Conservation (phyloP, 2,113 vertebrate genomes). For the Lanius ludovicianus region DNA sequence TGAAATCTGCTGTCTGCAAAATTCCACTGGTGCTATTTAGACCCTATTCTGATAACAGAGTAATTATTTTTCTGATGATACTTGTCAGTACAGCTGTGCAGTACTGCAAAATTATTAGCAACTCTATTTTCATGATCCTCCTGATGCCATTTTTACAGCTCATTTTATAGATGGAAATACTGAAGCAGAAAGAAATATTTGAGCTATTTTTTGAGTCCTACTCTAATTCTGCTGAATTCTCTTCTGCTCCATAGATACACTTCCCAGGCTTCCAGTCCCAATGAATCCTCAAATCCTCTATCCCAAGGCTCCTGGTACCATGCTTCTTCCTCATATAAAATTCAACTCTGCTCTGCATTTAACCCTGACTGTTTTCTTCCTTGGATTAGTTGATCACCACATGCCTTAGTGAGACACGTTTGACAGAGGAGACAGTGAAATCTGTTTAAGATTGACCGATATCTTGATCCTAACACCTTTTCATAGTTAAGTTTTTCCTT, state of each 20-base stretch:
- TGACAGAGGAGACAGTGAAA: neutral
- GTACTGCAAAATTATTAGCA: conserved; percentile 4
- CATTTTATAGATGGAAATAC: neutral
- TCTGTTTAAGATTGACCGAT: neutral
- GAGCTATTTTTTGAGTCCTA: neutral
- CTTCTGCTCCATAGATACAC: neutral
- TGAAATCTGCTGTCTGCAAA: neutral
- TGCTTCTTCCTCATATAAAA: neutral
- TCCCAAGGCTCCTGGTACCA: neutral
- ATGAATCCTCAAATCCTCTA: neutral
- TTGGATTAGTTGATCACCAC: neutral
- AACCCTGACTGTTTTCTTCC: neutral
- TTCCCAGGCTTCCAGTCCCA: neutral
- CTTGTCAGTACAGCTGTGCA: conserved; percentile 24
- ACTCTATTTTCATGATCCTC: conserved; percentile 12
- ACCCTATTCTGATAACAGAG: neutral
- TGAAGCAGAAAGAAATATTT: neutral
- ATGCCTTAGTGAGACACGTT: neutral
- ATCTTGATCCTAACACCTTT: neutral
- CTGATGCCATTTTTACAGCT: conserved; percentile 6
- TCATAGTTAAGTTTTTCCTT: neutral
- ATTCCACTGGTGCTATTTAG: conserved; percentile 1
- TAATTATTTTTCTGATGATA: neutral
- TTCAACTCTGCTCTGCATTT: neutral
- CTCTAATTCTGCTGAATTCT: neutral